Conservation (phyloP, 1,140 invertebrate genomes). For the Bathynomus jamesi region DNA sequence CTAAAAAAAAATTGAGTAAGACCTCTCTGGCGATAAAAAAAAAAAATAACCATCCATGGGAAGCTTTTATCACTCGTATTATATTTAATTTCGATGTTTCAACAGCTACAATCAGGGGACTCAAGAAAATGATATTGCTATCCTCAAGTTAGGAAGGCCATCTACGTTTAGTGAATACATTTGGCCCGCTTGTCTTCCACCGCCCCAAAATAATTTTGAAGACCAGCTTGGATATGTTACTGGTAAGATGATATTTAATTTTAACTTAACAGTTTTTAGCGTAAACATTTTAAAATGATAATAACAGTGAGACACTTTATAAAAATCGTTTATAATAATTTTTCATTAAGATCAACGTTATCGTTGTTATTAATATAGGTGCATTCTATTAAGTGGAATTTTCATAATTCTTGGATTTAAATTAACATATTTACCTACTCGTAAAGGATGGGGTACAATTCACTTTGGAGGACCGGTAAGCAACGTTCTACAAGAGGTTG, state of each 20-base stretch:
- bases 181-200: constrained; percentile 40
- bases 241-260: no score
- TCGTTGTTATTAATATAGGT: no score
- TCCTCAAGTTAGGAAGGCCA: constrained; percentile 37
- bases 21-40: no score
- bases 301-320: neutral
- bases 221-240: constrained; percentile 20
- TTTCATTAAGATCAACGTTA: neutral
- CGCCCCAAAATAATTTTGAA: constrained; percentile 5
- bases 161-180: constrained; percentile 37
- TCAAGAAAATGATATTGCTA: constrained; percentile 42
- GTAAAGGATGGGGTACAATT: constrained; percentile 37
- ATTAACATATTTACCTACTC: neutral
- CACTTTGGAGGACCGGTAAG: constrained; percentile 51
- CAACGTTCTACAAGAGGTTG: constrained; percentile 51
- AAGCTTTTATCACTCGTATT: no score
- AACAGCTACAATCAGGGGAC: constrained; percentile 38
- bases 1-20: no score
- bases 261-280: no score
- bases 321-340: neutral
- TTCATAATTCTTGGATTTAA: neutral
- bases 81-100: constrained; percentile 1
- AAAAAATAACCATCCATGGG: no score
- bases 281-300: no score
- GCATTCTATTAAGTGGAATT: neutral